phyloP scores from a whole-genome alignment of 2,888 invertebrate species.

The Drepana falcataria region DNA sequence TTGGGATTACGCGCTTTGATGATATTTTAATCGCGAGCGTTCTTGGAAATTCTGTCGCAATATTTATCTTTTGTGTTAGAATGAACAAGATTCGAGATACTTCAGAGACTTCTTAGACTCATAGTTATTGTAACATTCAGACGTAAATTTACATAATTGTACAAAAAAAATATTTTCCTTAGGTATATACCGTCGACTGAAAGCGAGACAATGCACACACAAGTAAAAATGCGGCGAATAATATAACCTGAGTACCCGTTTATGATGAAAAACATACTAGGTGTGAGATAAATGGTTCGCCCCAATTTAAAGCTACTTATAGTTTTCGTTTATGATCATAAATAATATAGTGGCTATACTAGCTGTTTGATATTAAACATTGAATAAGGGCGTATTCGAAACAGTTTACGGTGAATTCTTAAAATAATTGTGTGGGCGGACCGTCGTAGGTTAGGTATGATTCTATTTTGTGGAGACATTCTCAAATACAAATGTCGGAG shows the following conservation, averaged over 20 bases:
- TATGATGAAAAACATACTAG: neutral
- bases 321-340: neutral
- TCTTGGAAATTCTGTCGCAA: neutral
- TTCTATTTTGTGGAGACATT: slow-evolving; percentile 17
- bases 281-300: neutral
- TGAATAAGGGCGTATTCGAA: neutral
- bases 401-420: slow-evolving; percentile 7
- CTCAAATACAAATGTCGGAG: neutral
- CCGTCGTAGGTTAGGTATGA: slow-evolving; percentile 23
- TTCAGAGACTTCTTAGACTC: too few relatives aligned
- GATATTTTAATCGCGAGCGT: neutral
- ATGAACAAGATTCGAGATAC: too few relatives aligned
- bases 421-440: slow-evolving; percentile 33
- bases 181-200: too few relatives aligned
- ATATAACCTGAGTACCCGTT: too few relatives aligned
- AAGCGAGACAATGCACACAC: too few relatives aligned
- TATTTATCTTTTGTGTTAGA: neutral
- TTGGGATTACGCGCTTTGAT: neutral
- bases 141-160: too few relatives aligned
- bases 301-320: neutral
- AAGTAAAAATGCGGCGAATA: too few relatives aligned
- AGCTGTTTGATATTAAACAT: neutral
- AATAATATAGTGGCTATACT: neutral
- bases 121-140: too few relatives aligned
- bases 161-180: too few relatives aligned